Conservation (phyloP, 2,113 vertebrate genomes). For the Cyprinodon brontotheroides region DNA sequence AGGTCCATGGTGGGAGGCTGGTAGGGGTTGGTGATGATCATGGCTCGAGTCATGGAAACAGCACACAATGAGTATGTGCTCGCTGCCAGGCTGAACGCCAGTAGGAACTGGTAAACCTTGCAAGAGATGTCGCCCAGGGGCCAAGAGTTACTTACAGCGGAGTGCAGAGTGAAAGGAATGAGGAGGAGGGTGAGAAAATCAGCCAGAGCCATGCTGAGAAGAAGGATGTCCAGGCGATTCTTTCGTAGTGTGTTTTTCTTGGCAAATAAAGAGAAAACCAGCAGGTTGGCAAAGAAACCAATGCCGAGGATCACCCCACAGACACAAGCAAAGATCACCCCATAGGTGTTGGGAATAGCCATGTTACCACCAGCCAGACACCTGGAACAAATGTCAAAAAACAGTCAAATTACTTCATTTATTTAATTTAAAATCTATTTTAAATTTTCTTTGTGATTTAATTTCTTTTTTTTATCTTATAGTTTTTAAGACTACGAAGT, state of each 20-base stretch:
- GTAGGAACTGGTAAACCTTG: constrained; percentile 81
- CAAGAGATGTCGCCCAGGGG: constrained; percentile 74
- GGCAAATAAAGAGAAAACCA: constrained; percentile 80
- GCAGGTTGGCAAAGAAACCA: constrained; percentile 78
- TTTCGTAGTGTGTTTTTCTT: constrained; percentile 77
- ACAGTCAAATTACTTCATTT: not conserved
- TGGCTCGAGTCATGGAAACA: constrained; percentile 76
- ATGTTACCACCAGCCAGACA: constrained; percentile 46
- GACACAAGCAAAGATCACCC: constrained; percentile 76
- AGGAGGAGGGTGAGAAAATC: constrained; percentile 80
- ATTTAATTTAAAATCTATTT: not conserved
- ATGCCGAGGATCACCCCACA: constrained; percentile 77
- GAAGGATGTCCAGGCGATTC: constrained; percentile 78
- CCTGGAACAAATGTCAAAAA: constrained; percentile 20
- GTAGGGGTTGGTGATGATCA: constrained; percentile 75
- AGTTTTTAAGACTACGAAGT: not conserved
- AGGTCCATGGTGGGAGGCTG: constrained; percentile 69
- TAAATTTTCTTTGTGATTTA: not conserved
- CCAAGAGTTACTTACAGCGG: constrained; percentile 74
- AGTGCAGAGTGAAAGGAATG: constrained; percentile 78
- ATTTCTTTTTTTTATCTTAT: not conserved
- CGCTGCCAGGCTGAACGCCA: constrained; percentile 78
- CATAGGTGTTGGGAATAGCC: constrained; percentile 66
- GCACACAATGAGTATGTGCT: constrained; percentile 83
- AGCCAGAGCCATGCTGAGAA: constrained; percentile 79